Percentiles rank a stretch among this genome's conserved stretches.
phyloP scores from a whole-genome alignment of 2,113 vertebrate species.

The Alces alces region DNA sequence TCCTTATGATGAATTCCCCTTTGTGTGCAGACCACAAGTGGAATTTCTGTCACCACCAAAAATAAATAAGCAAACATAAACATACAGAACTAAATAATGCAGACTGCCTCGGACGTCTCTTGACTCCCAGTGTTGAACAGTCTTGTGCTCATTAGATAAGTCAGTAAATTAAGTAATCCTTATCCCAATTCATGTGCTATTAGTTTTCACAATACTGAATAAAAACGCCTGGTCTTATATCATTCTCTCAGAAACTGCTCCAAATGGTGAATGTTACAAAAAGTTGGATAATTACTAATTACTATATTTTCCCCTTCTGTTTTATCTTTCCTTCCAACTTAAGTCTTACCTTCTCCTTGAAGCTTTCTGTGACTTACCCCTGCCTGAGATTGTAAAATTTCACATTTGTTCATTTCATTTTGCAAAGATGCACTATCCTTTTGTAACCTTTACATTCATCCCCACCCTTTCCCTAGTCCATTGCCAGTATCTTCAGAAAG shows the following conservation, averaged over 20 bases:
- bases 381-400: background rate
- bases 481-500: background rate
- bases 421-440: background rate
- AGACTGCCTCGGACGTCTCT: background rate
- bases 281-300: background rate
- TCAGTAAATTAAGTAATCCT: slow-evolving; percentile 40
- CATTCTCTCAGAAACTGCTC: background rate
- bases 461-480: background rate
- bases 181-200: background rate
- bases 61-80: slow-evolving; percentile 29
- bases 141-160: slow-evolving; percentile 44
- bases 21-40: background rate
- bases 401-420: background rate
- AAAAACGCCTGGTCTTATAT: background rate
- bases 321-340: background rate
- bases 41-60: slow-evolving; percentile 37
- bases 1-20: background rate
- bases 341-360: background rate
- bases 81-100: background rate
- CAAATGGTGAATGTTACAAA: background rate
- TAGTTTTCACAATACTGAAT: background rate
- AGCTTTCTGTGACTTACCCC: background rate
- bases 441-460: background rate
- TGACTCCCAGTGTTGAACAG: slow-evolving; percentile 5
- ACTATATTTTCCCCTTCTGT: background rate